Percentiles rank a stretch among this genome's conserved stretches.
Conservation (phyloP, 2,113 vertebrate species). For the Petrocephalus microphthalmus region DNA sequence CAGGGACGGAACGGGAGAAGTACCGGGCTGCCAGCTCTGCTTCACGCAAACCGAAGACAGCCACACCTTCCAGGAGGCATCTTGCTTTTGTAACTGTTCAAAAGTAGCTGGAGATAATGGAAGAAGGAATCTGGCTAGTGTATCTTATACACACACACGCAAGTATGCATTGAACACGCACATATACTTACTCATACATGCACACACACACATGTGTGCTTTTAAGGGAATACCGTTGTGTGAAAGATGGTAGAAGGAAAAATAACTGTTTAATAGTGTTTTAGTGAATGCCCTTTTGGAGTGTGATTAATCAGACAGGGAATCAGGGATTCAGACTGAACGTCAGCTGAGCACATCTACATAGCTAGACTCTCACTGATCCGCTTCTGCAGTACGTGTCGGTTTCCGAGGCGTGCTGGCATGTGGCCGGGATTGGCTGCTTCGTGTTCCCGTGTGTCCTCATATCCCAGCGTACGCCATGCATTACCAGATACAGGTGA, state of each 20-base stretch:
- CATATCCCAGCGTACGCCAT: not conserved
- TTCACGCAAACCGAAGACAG: slow-evolving; percentile 53
- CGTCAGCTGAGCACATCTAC: not conserved
- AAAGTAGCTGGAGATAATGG: not conserved
- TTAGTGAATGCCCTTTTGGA: not conserved
- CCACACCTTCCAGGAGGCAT: slow-evolving; percentile 48
- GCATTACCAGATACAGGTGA: not conserved
- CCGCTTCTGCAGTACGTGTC: not conserved
- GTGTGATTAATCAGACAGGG: not conserved
- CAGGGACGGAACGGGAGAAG: slow-evolving; percentile 43
- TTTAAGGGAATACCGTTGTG: not conserved
- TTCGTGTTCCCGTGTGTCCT: not conserved
- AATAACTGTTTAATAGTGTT: not conserved
- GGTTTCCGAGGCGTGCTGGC: not conserved
- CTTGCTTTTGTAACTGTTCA: not conserved
- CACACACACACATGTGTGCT: not conserved
- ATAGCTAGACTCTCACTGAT: not conserved
- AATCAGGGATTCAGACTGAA: not conserved
- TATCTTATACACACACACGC: not conserved
- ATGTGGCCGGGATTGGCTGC: not conserved
- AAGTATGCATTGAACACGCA: not conserved
- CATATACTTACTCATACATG: not conserved
- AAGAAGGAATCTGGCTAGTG: not conserved
- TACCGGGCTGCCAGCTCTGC: slow-evolving; percentile 48
- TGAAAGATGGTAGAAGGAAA: not conserved